Evolutionary conservation across 2,888 invertebrate genomes (phyloP).

Genomic region (Acrobasis consociella): DNA sequence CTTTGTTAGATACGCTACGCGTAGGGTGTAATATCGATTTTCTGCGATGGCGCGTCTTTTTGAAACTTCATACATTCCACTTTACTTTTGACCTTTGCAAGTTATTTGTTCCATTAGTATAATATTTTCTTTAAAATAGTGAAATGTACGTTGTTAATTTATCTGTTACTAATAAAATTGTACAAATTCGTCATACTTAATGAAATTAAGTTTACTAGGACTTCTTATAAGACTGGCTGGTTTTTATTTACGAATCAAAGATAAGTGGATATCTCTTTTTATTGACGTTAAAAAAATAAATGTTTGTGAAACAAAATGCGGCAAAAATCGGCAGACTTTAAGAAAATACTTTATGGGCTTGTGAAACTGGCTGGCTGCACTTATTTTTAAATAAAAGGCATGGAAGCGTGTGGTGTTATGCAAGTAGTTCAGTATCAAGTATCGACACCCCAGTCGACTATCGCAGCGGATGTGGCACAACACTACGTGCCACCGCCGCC

Average conservation of each 20-base stretch:
- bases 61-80: constrained; percentile 38
- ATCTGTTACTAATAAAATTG: constrained; percentile 15
- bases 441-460: constrained; percentile 74
- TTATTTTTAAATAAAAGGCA: constrained; percentile 45
- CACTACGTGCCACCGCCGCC: constrained; percentile 77
- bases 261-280: no score
- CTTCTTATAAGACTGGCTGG: no score
- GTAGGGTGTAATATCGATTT: constrained; percentile 70
- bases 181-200: constrained; percentile 19
- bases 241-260: no score
- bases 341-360: neutral
- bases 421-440: constrained; percentile 86
- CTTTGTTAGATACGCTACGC: constrained; percentile 57
- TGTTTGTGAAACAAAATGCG: constrained; percentile 5
- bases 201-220: neutral
- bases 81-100: neutral
- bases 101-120: neutral
- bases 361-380: neutral
- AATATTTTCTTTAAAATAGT: neutral
- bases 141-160: neutral
- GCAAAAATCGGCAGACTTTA: neutral
- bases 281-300: no score
- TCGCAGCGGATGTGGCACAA: constrained; percentile 70
- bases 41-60: constrained; percentile 63
- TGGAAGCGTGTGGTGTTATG: constrained; percentile 85